Conservation (phyloP, 2,888 invertebrate genomes). For the Dryomyza anilis region DNA sequence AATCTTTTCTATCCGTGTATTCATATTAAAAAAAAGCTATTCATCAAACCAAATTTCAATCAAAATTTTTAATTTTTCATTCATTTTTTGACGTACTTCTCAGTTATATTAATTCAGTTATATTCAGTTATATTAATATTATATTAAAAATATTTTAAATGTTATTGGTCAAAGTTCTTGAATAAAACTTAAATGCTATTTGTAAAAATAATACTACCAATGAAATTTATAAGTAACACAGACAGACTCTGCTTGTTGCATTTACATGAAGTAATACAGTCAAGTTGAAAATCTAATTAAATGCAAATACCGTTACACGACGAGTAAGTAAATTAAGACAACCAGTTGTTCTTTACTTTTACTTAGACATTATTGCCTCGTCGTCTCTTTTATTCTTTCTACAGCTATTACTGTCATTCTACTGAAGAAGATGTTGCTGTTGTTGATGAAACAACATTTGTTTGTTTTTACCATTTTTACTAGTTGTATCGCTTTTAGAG, state of each 20-base stretch:
- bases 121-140: too few species aligned
- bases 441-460: conserved; percentile 13
- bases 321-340: background rate
- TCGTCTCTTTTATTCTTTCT: background rate
- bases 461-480: background rate
- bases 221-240: conserved; percentile 3
- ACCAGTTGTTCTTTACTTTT: conserved; percentile 1
- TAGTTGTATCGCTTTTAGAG: too few species aligned
- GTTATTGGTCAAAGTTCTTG: background rate
- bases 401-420: background rate
- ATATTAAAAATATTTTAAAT: too few species aligned
- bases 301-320: conserved; percentile 54
- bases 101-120: too few species aligned
- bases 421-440: conserved; percentile 23
- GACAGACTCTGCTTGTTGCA: too few species aligned
- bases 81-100: too few species aligned
- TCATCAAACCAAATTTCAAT: too few species aligned
- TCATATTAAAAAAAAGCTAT: too few species aligned
- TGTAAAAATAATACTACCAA: background rate
- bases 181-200: background rate
- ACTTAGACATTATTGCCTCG: background rate
- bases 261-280: too few species aligned
- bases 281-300: conserved; percentile 54
- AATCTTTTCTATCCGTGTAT: too few species aligned
- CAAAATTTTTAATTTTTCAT: too few species aligned